Base-by-base conservation (phyloP, 2,113 vertebrate genomes). In the Lycaon pictus region DNA sequence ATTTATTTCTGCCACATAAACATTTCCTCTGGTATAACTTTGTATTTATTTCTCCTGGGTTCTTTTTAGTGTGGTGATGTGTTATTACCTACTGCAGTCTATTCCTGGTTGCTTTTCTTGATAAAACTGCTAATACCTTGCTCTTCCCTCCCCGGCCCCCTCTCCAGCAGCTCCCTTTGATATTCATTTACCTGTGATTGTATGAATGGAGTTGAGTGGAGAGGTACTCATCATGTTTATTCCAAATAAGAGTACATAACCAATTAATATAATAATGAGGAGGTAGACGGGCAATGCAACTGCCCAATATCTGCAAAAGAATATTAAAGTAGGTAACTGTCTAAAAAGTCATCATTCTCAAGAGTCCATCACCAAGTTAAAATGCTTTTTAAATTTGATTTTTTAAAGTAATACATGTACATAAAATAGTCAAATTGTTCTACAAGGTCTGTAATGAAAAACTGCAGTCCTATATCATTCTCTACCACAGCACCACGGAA, bases 171-270 rank as follows among this genome's bases (percentile, higher is more conserved):
- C 37, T 35, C 37, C 11, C 58, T 23, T 12, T 1, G 15, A 69
- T 2, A 0, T n/a, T 25, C 11, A 53, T 55, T 98, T 98, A 99
- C 99, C 99, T 98, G 99, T 99, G 97, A 99, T 65, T 12, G 99
- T 99, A 90, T 99, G 98, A 25, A 99, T 98, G 80, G 99, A 99
- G 98, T 98, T 96, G 6, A 99, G 99, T 0, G 99, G 99, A 84
- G 99, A 99, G 1, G 99, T 99, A 97, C 99, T 99, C 98, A 99
- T 99, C 99, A 99, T 99, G 96, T 99, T 99, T 48, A 99, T 96
- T 69, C 99, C 99, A 74, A 99, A 99, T 81, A 99, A 98, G 93
- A 99, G 96, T 43, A 99, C 23, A 0, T 98, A 98, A 77, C 88
- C 98, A 17, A 99, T 98, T 9, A 95, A 97, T 65, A 99, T 0